A percentile compares a stretch with the other conserved stretches of the same genome.
Evolutionary conservation across 1,140 invertebrate species (phyloP).

Genomic region (Papilio xuthus): DNA sequence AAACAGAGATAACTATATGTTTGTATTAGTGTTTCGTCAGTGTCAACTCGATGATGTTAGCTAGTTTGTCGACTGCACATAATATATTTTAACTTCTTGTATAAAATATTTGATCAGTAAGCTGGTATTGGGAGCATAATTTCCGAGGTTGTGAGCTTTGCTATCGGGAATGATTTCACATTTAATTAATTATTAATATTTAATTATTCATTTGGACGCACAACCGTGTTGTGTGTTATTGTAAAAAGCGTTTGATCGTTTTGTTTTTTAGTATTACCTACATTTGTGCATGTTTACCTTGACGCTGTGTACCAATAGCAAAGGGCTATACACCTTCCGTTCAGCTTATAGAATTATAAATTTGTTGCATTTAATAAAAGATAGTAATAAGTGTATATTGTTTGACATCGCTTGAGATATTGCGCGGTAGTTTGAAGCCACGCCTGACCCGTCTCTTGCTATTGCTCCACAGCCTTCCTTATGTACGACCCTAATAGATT

Average conservation of each 20-base stretch:
- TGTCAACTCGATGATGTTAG: slow-evolving; percentile 34
- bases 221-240: slow-evolving; percentile 75
- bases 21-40: neutral
- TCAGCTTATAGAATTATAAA: slow-evolving; percentile 53
- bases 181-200: slow-evolving; percentile 69
- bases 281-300: slow-evolving; percentile 71
- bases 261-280: slow-evolving; percentile 74
- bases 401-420: slow-evolving; percentile 58
- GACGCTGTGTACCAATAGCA: slow-evolving; percentile 72
- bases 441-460: slow-evolving; percentile 56
- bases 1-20: neutral
- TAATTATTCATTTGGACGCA: slow-evolving; percentile 74
- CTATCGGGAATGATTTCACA: slow-evolving; percentile 78
- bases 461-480: slow-evolving; percentile 63
- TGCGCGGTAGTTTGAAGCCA: slow-evolving; percentile 56
- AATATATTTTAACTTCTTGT: slow-evolving; percentile 59
- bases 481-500: slow-evolving; percentile 72
- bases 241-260: slow-evolving; percentile 76
- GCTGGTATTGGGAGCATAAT: slow-evolving; percentile 81
- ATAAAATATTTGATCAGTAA: slow-evolving; percentile 71
- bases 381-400: slow-evolving; percentile 68
- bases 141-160: slow-evolving; percentile 80
- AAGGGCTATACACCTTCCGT: slow-evolving; percentile 52
- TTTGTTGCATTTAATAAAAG: slow-evolving; percentile 76
- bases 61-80: slow-evolving; percentile 55